Conservation (phyloP, 1,140 invertebrate species). For the Ganaspis sp. region DNA sequence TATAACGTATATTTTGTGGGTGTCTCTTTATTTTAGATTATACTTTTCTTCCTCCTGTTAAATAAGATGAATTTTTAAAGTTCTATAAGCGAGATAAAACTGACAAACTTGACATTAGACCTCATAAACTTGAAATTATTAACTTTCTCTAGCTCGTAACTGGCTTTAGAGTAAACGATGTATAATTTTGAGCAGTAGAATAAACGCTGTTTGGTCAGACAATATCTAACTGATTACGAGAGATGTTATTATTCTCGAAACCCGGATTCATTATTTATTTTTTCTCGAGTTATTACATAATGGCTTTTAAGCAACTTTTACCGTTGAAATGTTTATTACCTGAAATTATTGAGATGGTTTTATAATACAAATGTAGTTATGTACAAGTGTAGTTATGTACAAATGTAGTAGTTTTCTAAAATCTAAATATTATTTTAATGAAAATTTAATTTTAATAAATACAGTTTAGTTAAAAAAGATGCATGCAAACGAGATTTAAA, state of each 20-base stretch:
- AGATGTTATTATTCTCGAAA: background rate
- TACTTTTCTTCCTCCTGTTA: too few relatives aligned
- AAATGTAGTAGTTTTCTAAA: too few relatives aligned
- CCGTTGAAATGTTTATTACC: background rate
- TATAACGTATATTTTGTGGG: too few relatives aligned
- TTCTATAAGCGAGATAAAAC: background rate
- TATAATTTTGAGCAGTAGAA: slow-evolving; percentile 14
- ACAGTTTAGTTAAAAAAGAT: too few relatives aligned
- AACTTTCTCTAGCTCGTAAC: slow-evolving; percentile 1
- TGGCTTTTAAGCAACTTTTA: background rate
- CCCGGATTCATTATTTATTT: background rate
- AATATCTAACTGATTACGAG: slow-evolving; percentile 4
- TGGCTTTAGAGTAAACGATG: slow-evolving; percentile 3
- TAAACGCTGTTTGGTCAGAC: background rate
- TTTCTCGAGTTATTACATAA: background rate
- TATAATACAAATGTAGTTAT: background rate
- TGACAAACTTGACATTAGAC: background rate
- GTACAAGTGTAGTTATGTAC: too few relatives aligned
- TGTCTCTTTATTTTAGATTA: too few relatives aligned
- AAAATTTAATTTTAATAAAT: too few relatives aligned
- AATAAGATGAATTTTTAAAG: background rate
- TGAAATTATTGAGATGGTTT: background rate
- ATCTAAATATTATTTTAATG: too few relatives aligned
- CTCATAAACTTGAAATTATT: slow-evolving; percentile 14
- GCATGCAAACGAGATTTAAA: too few relatives aligned